phyloP scores from a whole-genome alignment of 2,888 invertebrate species.

The Sesamia inferens region DNA sequence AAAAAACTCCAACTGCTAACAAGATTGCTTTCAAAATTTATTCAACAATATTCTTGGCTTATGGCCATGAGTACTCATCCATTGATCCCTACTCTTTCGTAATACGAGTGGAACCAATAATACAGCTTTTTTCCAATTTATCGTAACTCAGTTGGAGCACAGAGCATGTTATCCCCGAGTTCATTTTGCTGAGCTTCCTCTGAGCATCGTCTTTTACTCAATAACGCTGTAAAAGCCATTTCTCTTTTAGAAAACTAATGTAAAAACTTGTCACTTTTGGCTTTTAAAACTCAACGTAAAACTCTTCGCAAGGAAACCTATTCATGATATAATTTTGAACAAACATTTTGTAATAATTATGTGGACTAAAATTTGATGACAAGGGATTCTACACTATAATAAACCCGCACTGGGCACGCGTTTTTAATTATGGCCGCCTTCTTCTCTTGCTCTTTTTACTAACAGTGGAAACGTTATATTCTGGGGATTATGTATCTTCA shows the following conservation, averaged over 20 bases:
- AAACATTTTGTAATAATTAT: not conserved
- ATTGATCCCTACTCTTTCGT: not conserved
- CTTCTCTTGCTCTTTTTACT: too few species aligned
- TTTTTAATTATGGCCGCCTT: too few species aligned
- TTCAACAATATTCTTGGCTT: not conserved
- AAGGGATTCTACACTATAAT: too few species aligned
- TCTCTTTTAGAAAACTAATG: constrained; percentile 32
- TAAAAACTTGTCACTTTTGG: constrained; percentile 16
- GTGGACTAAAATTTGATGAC: too few species aligned
- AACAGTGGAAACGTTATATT: too few species aligned
- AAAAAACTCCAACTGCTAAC: not conserved
- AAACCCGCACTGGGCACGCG: too few species aligned
- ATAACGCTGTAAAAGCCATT: constrained; percentile 38
- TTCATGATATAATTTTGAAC: not conserved
- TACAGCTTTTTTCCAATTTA: constrained; percentile 16
- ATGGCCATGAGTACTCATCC: not conserved
- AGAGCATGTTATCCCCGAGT: constrained; percentile 23
- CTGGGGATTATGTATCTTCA: too few species aligned
- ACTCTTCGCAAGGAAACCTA: not conserved
- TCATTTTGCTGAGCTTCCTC: constrained; percentile 27
- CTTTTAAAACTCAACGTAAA: constrained; percentile 6
- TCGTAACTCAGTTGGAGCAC: constrained; percentile 2
- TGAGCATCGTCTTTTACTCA: constrained; percentile 3
- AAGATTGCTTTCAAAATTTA: not conserved
- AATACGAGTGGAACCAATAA: constrained; percentile 9